Evolutionary conservation across 2,113 vertebrate species (phyloP), one percentile per base, ranked within the genome.

Genomic region (Planiliza haematocheilus): DNA sequence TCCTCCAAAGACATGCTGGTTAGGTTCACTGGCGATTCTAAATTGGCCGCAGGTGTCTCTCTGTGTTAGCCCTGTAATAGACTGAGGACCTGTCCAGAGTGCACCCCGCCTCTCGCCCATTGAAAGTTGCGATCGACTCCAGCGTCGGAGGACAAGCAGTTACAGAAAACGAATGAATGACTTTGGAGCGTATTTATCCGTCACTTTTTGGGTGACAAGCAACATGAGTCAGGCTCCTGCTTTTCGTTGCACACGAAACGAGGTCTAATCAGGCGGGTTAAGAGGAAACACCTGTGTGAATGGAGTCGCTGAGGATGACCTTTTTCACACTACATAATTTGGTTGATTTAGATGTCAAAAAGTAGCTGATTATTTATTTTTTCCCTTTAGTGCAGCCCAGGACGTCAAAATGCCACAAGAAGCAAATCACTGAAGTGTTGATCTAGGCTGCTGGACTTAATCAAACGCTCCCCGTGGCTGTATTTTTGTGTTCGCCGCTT

Each of bases 401-500:
- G 34, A 34, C n/a, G 12, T 20, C 21, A 55, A 57, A 56, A 14
- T 30, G 24, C 2, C 36, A 52, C 11, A 20, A 36, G 12, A 36
- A 42, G 9, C 6, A 39, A 41, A 55, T 73, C 13, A 18, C 4
- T 8, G 3, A 18, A 8, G 37, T 39, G 24, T 53, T 17, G 21
- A 63, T 70, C 10, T 21, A 9, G 18, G 17, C 17, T 56, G 17
- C 17, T 56, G 37, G 14, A 69, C 36, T 36, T 56, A 10, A 37
- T 53, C 30, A 30, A 30, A 34, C n/a, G 16, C 18, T 37, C 38
- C 56, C 43, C 0, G 0, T 41, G 37, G 36, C 37, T 52, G 12
- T 39, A 1, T 56, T 58, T 67, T 18, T 16, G 30, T 42, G 39
- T 52, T 67, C 37, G 41, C 10, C 57, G 42, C 50, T 68, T 39